phyloP scores from a whole-genome alignment of 2,888 invertebrate genomes.

The Phorcus lineatus region DNA sequence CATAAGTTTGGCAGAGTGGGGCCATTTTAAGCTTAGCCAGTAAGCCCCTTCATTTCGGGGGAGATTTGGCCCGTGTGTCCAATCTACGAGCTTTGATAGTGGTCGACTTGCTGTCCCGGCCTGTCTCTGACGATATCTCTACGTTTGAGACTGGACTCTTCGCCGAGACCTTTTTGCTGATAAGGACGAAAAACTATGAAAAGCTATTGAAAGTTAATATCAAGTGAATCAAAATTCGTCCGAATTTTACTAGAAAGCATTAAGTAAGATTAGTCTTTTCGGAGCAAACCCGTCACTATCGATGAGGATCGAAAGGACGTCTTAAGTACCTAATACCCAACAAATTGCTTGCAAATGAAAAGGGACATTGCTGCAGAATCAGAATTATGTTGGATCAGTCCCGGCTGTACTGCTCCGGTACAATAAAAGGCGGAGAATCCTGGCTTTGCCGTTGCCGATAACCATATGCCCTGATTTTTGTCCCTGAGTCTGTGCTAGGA shows the following conservation, averaged over 20 bases:
- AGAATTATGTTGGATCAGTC: constrained; percentile 13
- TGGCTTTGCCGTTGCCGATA: constrained; percentile 28
- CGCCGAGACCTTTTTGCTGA: constrained; percentile 37
- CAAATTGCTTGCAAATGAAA: constrained; percentile 59
- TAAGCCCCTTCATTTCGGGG: constrained; percentile 19
- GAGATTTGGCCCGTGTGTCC: constrained; percentile 31
- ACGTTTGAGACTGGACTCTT: constrained; percentile 23
- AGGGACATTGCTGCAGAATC: constrained; percentile 28
- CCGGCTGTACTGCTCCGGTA: background rate
- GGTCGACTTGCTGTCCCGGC: constrained; percentile 34
- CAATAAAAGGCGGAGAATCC: constrained; percentile 27
- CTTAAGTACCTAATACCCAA: constrained; percentile 52
- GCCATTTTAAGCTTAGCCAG: constrained; percentile 19
- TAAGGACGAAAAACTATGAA: constrained; percentile 48
- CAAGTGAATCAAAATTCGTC: constrained; percentile 62
- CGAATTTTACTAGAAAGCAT: constrained; percentile 50
- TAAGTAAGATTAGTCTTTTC: constrained; percentile 43
- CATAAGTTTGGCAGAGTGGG: constrained; percentile 25
- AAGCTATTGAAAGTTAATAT: constrained; percentile 60
- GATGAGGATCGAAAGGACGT: constrained; percentile 37
- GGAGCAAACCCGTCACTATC: constrained; percentile 36
- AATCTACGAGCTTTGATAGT: constrained; percentile 30
- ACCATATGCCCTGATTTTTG: constrained; percentile 25
- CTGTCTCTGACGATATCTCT: constrained; percentile 2
- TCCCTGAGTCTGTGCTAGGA: constrained; percentile 6